Evolutionary conservation across 2,888 invertebrate genomes (phyloP).

Genomic region (Cephus pulcher): DNA sequence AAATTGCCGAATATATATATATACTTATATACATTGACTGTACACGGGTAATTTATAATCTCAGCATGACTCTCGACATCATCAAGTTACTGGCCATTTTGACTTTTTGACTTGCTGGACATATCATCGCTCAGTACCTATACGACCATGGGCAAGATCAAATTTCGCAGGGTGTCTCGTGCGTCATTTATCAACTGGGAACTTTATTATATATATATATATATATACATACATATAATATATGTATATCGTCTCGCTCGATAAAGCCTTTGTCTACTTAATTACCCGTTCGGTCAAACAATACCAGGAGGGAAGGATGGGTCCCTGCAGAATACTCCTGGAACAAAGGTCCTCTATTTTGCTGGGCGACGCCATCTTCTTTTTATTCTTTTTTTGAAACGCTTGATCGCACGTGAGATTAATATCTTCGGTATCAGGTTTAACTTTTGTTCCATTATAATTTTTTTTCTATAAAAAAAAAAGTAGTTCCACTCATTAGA

Average conservation of each 20-base stretch:
- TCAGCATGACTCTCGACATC: not conserved
- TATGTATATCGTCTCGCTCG: not conserved
- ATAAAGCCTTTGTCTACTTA: conserved; percentile 27
- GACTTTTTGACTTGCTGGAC: not conserved
- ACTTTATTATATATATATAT: not conserved
- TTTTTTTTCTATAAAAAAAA: not conserved
- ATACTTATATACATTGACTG: not conserved
- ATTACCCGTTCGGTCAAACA: conserved; percentile 31
- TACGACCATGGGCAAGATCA: not conserved
- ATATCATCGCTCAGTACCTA: not conserved
- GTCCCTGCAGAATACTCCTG: conserved; percentile 17
- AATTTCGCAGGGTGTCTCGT: not conserved
- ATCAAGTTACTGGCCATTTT: not conserved
- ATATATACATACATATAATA: too few relatives aligned
- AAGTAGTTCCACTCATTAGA: not conserved
- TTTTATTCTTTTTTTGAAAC: conserved; percentile 32
- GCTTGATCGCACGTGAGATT: conserved; percentile 32
- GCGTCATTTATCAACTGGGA: not conserved
- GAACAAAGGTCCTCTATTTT: conserved; percentile 38
- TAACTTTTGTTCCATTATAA: conserved; percentile 28
- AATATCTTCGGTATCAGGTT: conserved; percentile 40
- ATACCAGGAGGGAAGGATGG: not conserved
- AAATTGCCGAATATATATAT: not conserved
- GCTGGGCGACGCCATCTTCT: conserved; percentile 28
- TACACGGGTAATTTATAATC: not conserved